Evolutionary conservation across 2,113 vertebrate genomes (phyloP).

Genomic region (Paralichthys olivaceus): DNA sequence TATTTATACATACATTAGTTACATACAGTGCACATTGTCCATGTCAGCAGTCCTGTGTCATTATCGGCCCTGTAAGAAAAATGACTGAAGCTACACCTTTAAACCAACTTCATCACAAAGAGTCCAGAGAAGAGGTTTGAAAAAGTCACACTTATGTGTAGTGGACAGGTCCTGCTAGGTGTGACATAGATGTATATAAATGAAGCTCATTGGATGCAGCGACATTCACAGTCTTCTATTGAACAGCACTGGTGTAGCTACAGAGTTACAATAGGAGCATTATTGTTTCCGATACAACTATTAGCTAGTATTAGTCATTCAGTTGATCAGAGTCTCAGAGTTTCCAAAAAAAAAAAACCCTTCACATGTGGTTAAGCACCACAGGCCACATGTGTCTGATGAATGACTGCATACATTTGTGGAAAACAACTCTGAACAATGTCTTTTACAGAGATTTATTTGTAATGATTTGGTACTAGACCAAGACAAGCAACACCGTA

Average conservation of each 20-base stretch:
- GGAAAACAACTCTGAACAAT: not conserved
- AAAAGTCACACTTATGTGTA: not conserved
- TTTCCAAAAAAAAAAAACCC: not conserved
- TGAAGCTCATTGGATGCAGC: not conserved
- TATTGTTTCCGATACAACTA: conserved; percentile 1
- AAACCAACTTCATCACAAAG: not conserved
- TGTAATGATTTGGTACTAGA: not conserved
- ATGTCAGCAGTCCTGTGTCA: not conserved
- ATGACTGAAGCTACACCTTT: not conserved
- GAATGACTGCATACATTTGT: not conserved
- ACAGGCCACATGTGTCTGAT: not conserved
- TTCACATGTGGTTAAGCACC: not conserved
- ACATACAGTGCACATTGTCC: not conserved
- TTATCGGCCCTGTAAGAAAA: not conserved
- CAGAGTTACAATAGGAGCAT: not conserved
- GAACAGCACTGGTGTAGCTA: not conserved
- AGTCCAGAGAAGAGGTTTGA: not conserved
- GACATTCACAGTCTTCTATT: conserved; percentile 23
- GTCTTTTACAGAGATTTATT: not conserved
- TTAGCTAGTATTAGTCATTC: not conserved
- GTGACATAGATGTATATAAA: not conserved
- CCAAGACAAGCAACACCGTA: not conserved
- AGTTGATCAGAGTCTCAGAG: conserved; percentile 3
- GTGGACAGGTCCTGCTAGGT: not conserved
- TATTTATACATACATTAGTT: not conserved